Evolutionary conservation across 2,113 vertebrate species (phyloP).

Genomic region (Tiliqua scincoides): DNA sequence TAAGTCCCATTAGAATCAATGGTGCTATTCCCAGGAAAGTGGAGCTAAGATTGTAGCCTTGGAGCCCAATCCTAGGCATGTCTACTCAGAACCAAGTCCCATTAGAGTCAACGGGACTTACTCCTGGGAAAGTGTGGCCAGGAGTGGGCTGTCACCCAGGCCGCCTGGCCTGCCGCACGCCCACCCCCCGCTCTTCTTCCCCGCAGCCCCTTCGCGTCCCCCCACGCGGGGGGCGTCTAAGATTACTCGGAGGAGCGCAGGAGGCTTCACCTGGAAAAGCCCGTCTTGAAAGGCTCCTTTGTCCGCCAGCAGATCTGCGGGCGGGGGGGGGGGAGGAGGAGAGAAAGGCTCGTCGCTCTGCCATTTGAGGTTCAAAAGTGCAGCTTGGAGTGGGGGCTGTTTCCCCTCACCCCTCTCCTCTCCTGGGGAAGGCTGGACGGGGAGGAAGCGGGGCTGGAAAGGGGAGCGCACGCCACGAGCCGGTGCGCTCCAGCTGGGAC

Average conservation of each 20-base stretch:
- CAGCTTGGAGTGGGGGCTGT: not conserved
- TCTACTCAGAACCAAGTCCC: no score
- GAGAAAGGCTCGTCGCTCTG: not conserved
- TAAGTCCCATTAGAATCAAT: no score
- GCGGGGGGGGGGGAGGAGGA: no score
- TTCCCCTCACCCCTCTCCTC: not conserved
- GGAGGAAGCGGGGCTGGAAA: not conserved
- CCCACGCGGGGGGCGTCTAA: not conserved
- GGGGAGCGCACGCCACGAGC: not conserved
- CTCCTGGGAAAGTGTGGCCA: no score
- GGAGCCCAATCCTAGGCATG: no score
- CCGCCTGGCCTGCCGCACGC: no score
- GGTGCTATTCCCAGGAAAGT: no score
- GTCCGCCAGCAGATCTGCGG: not conserved
- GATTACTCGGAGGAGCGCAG: not conserved
- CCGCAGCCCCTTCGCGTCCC: not conserved
- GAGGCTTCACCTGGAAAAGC: not conserved
- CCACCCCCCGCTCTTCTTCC: no score
- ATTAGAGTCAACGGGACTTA: no score
- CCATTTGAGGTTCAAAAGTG: not conserved
- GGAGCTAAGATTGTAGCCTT: no score
- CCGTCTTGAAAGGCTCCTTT: constrained; percentile 5
- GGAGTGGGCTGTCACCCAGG: no score
- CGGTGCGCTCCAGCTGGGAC: not conserved
- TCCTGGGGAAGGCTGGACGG: not conserved